A percentile compares a stretch with the other conserved stretches of the same genome.
Evolutionary conservation across 2,113 vertebrate species (phyloP).

Genomic region (Pseudopipra pipra): DNA sequence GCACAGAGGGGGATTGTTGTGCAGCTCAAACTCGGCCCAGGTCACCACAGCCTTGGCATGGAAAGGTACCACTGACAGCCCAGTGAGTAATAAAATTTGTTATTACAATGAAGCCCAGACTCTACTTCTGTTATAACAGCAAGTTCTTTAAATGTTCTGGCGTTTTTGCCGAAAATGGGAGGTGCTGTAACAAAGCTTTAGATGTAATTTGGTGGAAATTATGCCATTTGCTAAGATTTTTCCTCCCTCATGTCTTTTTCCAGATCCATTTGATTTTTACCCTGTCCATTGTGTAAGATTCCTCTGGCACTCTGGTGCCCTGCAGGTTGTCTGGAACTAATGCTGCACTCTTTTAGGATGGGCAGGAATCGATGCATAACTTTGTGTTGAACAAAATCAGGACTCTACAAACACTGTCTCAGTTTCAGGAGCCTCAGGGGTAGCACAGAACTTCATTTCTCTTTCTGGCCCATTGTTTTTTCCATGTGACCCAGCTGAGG

Average conservation of each 20-base stretch:
- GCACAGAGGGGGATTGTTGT: not conserved
- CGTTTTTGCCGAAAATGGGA: not conserved
- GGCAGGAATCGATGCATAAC: not conserved
- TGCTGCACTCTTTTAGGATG: not conserved
- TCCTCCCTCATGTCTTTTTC: not conserved
- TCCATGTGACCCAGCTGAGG: not conserved
- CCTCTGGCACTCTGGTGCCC: not conserved
- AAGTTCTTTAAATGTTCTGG: not conserved
- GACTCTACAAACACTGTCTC: not conserved
- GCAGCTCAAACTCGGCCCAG: not conserved
- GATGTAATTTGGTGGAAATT: not conserved
- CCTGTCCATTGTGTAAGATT: not conserved
- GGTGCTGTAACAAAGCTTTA: not conserved
- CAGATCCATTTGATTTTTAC: not conserved
- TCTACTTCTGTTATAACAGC: not conserved
- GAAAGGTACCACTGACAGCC: not conserved
- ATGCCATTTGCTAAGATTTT: not conserved
- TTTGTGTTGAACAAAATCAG: not conserved
- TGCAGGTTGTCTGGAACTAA: not conserved
- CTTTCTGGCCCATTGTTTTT: not conserved
- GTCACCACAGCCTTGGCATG: not conserved
- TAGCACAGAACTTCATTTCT: not conserved
- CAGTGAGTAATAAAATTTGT: not conserved
- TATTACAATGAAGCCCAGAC: not conserved
- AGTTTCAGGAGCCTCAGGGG: not conserved